A percentile compares a stretch with the other conserved stretches of the same genome.
phyloP scores from a whole-genome alignment of 1,140 invertebrate genomes.

The Achroia grisella region DNA sequence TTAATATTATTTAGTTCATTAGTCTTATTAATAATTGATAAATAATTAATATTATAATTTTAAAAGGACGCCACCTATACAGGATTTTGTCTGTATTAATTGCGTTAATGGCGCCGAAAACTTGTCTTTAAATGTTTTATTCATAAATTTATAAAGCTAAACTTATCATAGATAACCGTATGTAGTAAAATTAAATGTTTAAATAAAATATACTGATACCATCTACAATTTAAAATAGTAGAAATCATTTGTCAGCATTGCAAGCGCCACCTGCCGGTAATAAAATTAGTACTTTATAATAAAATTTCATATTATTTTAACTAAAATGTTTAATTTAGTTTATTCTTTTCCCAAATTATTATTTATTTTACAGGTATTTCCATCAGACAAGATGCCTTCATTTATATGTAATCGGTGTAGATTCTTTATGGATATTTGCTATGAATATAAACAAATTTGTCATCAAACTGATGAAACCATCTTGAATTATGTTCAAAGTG shows the following conservation, averaged over 20 bases:
- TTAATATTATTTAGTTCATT: not conserved
- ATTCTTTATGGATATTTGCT: constrained; percentile 78
- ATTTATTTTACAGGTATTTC: constrained; percentile 75
- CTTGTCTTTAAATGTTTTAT: constrained; percentile 1
- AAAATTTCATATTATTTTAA: too few relatives aligned
- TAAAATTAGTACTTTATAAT: too few relatives aligned
- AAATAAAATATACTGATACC: too few relatives aligned
- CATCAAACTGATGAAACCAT: constrained; percentile 81
- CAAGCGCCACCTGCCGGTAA: constrained; percentile 26
- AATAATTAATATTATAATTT: not conserved
- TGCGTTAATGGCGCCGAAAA: constrained; percentile 30
- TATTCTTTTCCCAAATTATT: constrained; percentile 3
- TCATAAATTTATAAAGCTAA: too few relatives aligned
- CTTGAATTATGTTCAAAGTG: constrained; percentile 78
- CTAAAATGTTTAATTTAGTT: not conserved
- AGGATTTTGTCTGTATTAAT: constrained; percentile 20
- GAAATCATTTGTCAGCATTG: too few relatives aligned
- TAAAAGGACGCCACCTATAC: constrained; percentile 31
- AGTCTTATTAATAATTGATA: not conserved
- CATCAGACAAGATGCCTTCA: constrained; percentile 82
- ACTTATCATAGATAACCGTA: too few relatives aligned
- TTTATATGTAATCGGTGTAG: constrained; percentile 81
- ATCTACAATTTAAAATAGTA: too few relatives aligned
- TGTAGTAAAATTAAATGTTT: too few relatives aligned
- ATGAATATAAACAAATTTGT: constrained; percentile 83